Evolutionary conservation across 2,797 vertebrate species (phyloP).

Genomic region (Malurus leucopterus): DNA sequence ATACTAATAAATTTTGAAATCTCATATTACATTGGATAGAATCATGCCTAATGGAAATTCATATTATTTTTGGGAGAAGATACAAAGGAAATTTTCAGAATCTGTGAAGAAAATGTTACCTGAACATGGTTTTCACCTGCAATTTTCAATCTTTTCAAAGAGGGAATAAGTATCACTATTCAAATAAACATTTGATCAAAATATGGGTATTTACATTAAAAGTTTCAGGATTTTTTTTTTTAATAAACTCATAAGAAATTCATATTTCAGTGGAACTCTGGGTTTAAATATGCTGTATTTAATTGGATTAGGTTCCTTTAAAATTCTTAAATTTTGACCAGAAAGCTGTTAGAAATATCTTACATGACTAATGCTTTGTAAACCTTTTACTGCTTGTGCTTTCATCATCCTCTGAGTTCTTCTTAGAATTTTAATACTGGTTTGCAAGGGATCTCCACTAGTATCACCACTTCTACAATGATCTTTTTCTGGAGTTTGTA

Average conservation of each 20-base stretch:
- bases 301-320: not conserved
- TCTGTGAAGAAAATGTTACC: not conserved
- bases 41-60: not conserved
- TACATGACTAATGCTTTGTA: not conserved
- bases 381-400: not conserved
- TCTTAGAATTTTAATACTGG: not conserved
- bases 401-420: not conserved
- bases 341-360: not conserved
- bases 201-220: not conserved
- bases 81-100: not conserved
- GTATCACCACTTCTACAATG: accelerated
- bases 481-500: not conserved
- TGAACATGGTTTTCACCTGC: not conserved
- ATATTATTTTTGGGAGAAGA: not conserved
- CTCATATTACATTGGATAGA: not conserved
- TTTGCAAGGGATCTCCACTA: not conserved
- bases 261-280: not conserved
- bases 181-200: not conserved
- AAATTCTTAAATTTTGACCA: not conserved
- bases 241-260: not conserved
- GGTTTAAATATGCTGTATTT: not conserved
- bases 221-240: not conserved
- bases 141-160: not conserved
- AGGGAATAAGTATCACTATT: accelerated
- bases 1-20: not conserved